Evolutionary conservation across 2,888 invertebrate genomes (phyloP).

Genomic region (Agapostemon virescens): DNA sequence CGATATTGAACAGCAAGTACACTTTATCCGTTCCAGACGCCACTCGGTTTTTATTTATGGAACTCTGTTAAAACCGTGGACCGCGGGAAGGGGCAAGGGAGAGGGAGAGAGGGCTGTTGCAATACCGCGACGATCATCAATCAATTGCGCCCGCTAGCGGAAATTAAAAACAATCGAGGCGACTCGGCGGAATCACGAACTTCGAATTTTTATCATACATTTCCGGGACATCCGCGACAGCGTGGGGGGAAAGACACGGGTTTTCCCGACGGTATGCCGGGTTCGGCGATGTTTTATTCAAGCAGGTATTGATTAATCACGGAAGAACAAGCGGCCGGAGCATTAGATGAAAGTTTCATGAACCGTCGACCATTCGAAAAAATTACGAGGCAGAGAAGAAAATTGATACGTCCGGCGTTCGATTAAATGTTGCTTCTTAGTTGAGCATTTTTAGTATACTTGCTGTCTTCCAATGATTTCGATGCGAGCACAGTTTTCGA

Average conservation of each 20-base stretch:
- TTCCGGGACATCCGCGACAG: background rate
- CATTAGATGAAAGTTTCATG: conserved; percentile 11
- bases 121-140: background rate
- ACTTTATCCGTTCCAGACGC: background rate
- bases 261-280: background rate
- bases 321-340: background rate
- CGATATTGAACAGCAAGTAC: background rate
- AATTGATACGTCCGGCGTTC: background rate
- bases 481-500: no score
- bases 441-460: background rate
- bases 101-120: background rate
- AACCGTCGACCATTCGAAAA: background rate
- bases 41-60: background rate
- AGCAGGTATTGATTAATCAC: background rate
- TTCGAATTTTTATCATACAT: background rate
- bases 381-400: background rate
- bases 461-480: no score
- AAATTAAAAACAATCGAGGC: background rate
- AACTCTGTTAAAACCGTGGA: background rate
- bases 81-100: background rate
- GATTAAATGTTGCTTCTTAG: conserved; percentile 9
- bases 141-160: background rate
- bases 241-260: background rate
- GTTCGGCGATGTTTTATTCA: background rate
- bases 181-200: background rate